These are phyloP conservation scores for Syrmaticus mikado DNA, from an alignment of 2,113 vertebrate species.

Conservation along the genomic window DNA sequence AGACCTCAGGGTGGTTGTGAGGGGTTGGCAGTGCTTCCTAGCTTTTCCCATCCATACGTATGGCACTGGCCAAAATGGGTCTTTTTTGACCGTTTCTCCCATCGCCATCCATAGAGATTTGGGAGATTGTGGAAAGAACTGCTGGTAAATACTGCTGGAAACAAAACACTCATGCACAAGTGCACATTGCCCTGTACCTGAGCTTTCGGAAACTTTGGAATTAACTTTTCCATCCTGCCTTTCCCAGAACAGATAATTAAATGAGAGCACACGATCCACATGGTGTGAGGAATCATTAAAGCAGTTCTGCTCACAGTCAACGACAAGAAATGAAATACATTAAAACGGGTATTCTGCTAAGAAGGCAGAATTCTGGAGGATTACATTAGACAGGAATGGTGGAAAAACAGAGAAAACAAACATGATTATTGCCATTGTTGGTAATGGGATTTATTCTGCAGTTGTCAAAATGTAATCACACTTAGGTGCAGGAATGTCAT, in stretches of 20 bases:
- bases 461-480: neutral
- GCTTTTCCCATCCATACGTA: neutral
- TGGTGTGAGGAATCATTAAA: slow-evolving; percentile 36
- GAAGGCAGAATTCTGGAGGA: slow-evolving; percentile 46
- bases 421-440: neutral
- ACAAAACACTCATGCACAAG: neutral
- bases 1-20: neutral
- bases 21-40: neutral
- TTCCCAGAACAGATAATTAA: slow-evolving; percentile 51
- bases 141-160: neutral
- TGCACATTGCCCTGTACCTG: neutral
- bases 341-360: slow-evolving; percentile 68
- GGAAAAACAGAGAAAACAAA: slow-evolving; percentile 64
- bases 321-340: slow-evolving; percentile 61
- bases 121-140: neutral
- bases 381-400: slow-evolving; percentile 40
- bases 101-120: neutral
- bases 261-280: slow-evolving; percentile 36
- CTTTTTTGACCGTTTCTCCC: neutral
- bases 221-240: neutral
- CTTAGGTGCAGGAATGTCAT: neutral
- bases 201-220: neutral
- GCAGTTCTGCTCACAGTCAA: slow-evolving; percentile 43
- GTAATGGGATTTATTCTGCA: slow-evolving; percentile 37
- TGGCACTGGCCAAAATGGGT: neutral